phyloP scores from a whole-genome alignment of 64 coral and sea anemone species.

The Acropora yongei region DNA sequence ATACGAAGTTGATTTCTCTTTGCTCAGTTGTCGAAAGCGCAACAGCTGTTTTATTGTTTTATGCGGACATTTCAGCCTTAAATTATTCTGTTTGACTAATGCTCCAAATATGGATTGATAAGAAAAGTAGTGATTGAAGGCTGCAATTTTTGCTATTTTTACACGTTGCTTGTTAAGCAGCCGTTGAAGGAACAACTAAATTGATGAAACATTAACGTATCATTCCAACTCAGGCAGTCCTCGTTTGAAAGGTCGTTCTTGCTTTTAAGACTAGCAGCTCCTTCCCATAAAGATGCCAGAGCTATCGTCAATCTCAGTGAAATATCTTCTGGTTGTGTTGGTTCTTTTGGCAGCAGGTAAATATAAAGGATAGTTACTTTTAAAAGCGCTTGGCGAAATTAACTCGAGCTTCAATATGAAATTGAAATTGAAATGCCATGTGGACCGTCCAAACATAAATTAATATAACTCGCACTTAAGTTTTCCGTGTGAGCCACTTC shows the following conservation, averaged over 20 bases:
- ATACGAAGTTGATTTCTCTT: conserved; percentile 25
- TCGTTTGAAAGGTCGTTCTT: too few relatives aligned
- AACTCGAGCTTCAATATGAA: too few relatives aligned
- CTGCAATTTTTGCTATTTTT: too few relatives aligned
- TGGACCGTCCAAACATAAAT: too few relatives aligned
- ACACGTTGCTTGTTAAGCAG: too few relatives aligned
- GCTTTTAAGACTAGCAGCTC: too few relatives aligned
- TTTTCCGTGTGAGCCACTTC: too few relatives aligned
- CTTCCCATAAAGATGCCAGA: not conserved
- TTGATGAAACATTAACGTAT: not conserved
- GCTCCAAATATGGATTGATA: conserved; percentile 33
- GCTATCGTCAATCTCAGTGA: conserved; percentile 12
- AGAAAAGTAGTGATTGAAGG: not conserved
- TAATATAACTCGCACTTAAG: too few relatives aligned
- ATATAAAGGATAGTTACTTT: not conserved
- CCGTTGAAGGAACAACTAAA: too few relatives aligned
- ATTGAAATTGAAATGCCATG: too few relatives aligned
- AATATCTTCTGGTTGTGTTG: not conserved
- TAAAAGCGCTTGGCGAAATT: too few relatives aligned
- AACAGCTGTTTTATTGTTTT: conserved; percentile 40
- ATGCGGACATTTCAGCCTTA: not conserved
- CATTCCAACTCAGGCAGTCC: not conserved
- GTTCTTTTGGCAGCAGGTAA: conserved; percentile 21
- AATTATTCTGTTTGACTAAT: not conserved
- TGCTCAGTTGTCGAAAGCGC: not conserved